Base-by-base conservation (phyloP, 1,140 invertebrate genomes). In the Plodia interpunctella region DNA sequence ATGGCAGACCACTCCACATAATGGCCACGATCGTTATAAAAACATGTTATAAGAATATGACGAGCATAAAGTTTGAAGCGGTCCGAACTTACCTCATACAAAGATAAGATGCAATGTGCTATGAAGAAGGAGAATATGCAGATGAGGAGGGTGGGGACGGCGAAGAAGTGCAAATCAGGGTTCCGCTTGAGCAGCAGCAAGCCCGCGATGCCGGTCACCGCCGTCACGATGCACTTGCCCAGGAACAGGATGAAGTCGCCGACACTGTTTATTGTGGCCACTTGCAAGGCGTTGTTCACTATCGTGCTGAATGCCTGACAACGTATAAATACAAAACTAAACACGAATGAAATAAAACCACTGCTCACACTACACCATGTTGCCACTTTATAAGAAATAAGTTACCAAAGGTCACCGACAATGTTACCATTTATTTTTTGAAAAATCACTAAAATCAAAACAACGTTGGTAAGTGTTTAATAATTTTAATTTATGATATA, bases 1-100 rank as follows among this genome's bases (percentile, higher is more conserved):
- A n/a, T n/a, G n/a, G n/a, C n/a, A n/a, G n/a, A n/a, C n/a, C n/a
- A n/a, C n/a, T n/a, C n/a, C n/a, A n/a, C n/a, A n/a, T n/a, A n/a
- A n/a, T n/a, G n/a, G n/a, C n/a, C n/a, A n/a, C n/a, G n/a, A n/a
- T n/a, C n/a, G n/a, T n/a, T n/a, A n/a, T n/a, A n/a, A n/a, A n/a
- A n/a, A 57, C n/a, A 21, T 35, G 32, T 9, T 35, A 11, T 13
- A 25, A 25, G 21, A 6, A 25, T 2, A 25, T 3, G 21, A 25
- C 21, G 21, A 25, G 6, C 21, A 25, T 25, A 2, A 3, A 25
- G 21, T 25, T n/a, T n/a, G n/a, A n/a, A n/a, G n/a, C n/a, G n/a
- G n/a, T n/a, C n/a, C n/a, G n/a, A n/a, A n/a, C n/a, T n/a, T 87
- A 98, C 97, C 94, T 98, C 97, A 79, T 98, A 98, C 17, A 98